Conservation (phyloP, 2,888 invertebrate genomes). For the Prosopocoilus inquinatus region DNA sequence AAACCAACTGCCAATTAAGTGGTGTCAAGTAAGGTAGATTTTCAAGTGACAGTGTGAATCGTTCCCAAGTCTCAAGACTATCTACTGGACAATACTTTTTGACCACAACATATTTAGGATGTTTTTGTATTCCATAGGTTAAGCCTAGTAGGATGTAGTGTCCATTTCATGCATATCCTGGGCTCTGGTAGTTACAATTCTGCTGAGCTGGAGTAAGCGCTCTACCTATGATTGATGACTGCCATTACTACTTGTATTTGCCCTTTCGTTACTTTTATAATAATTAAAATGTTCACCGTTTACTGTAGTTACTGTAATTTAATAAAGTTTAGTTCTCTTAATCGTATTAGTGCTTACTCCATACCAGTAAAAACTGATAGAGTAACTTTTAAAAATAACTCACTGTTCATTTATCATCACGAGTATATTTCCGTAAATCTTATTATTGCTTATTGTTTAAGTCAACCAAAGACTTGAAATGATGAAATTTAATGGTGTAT, state of each 20-base stretch:
- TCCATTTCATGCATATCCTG: slow-evolving; percentile 28
- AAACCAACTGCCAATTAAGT: slow-evolving; percentile 48
- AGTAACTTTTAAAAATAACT: slow-evolving; percentile 6
- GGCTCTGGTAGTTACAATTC: slow-evolving; percentile 22
- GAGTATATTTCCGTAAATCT: neutral
- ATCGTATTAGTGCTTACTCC: slow-evolving; percentile 5
- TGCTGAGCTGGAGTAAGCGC: slow-evolving; percentile 23
- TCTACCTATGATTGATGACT: neutral
- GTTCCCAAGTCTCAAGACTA: slow-evolving; percentile 39
- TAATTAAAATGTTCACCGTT: neutral
- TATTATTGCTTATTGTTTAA: neutral
- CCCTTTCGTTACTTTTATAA: neutral
- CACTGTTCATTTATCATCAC: slow-evolving; percentile 7
- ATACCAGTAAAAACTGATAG: slow-evolving; percentile 4
- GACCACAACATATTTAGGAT: slow-evolving; percentile 35
- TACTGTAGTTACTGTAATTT: neutral
- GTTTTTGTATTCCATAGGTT: slow-evolving; percentile 37
- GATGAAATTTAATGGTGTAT: neutral
- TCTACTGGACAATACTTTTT: slow-evolving; percentile 46
- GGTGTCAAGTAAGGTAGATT: slow-evolving; percentile 45
- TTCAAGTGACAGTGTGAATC: slow-evolving; percentile 41
- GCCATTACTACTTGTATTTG: neutral
- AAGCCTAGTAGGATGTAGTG: slow-evolving; percentile 32
- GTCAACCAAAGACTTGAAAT: neutral
- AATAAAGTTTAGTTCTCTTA: too few relatives aligned